Evolutionary conservation across 2,113 vertebrate species (phyloP).

Genomic region (Dunckerocampus dactyliophorus): DNA sequence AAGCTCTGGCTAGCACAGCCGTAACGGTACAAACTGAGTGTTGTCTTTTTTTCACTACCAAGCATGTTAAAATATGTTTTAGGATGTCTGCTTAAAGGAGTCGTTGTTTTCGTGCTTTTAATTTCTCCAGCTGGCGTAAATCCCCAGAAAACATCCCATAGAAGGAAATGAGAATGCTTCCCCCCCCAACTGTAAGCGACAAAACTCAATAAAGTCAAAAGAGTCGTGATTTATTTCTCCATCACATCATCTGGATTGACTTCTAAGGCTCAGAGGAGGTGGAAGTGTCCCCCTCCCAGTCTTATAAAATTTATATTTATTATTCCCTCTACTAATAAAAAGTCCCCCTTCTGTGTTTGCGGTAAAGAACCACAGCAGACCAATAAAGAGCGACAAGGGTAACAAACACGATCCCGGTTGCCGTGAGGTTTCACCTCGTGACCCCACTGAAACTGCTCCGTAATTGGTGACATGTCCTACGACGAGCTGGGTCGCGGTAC

Average conservation of each 20-base stretch:
- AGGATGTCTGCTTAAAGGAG: conserved; percentile 30
- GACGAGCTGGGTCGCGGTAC: conserved; percentile 32
- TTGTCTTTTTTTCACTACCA: neutral
- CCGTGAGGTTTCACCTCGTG: conserved; percentile 3
- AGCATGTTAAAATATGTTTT: conserved; percentile 10
- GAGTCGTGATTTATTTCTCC: neutral
- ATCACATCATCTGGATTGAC: neutral
- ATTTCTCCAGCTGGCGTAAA: conserved; percentile 36
- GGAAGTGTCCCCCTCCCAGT: neutral
- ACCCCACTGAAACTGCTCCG: conserved; percentile 26
- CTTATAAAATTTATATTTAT: neutral
- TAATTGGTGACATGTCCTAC: conserved; percentile 54
- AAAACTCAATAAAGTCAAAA: conserved; percentile 6
- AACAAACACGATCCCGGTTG: conserved; percentile 13
- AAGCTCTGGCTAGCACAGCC: too few species aligned
- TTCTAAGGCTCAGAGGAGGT: neutral
- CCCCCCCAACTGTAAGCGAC: conserved; percentile 5
- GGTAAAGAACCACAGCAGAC: neutral
- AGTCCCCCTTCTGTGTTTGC: neutral
- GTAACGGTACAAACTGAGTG: too few species aligned
- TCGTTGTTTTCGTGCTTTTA: conserved; percentile 30
- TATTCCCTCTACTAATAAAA: neutral
- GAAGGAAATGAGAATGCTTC: conserved; percentile 4
- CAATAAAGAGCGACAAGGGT: conserved; percentile 10
- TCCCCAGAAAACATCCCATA: conserved; percentile 23